Percentiles rank a stretch among this genome's conserved stretches.
phyloP scores from a whole-genome alignment of 2,797 vertebrate genomes.

The Diglossa cyanea region DNA sequence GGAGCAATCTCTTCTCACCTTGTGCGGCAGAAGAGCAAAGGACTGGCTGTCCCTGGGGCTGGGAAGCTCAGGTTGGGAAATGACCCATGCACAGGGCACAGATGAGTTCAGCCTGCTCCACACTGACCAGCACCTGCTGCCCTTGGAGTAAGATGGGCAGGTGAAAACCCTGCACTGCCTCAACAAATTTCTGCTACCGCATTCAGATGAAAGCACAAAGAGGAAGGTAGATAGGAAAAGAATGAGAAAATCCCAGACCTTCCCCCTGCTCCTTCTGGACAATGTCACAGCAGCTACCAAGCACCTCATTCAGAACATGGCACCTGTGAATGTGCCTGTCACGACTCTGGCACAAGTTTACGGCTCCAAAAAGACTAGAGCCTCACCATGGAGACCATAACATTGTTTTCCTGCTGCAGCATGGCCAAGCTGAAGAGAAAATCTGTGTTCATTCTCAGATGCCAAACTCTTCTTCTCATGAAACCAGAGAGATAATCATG shows the following conservation, averaged over 20 bases:
- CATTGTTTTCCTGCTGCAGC: neutral
- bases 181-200: neutral
- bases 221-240: neutral
- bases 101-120: neutral
- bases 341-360: fast-evolving
- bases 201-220: neutral
- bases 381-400: fast-evolving
- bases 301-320: neutral
- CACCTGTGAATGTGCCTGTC: neutral
- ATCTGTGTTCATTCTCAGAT: neutral
- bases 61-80: neutral
- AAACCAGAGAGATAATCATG: neutral
- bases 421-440: neutral
- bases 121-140: neutral
- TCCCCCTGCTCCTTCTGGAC: neutral
- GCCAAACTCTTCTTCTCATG: neutral
- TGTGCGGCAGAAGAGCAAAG: neutral
- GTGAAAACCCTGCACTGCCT: neutral
- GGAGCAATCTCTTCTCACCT: neutral
- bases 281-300: neutral
- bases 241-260: neutral
- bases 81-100: neutral
- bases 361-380: neutral
- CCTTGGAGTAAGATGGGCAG: neutral
- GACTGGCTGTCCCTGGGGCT: neutral